Evolutionary conservation across 2,797 vertebrate species (phyloP).

Genomic region (Alfaro cultratus): DNA sequence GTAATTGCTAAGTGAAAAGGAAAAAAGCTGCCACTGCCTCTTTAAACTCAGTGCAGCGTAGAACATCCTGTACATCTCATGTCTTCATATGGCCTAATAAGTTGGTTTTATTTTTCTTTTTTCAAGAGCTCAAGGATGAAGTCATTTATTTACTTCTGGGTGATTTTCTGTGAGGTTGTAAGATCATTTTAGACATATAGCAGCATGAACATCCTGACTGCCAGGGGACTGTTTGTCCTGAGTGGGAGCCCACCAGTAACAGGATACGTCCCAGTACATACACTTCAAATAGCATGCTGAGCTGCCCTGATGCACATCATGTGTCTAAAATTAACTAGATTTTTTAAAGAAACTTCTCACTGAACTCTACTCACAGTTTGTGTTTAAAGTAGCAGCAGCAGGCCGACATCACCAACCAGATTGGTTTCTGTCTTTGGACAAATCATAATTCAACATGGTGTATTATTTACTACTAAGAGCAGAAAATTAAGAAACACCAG

Average conservation of each 20-base stretch:
- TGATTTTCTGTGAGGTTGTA: not conserved
- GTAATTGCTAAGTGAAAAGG: not conserved
- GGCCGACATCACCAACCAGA: not conserved
- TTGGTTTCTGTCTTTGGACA: not conserved
- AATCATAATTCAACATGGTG: not conserved
- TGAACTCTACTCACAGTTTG: not conserved
- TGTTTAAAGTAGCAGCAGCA: not conserved
- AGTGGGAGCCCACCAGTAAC: constrained; percentile 1
- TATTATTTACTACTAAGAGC: not conserved
- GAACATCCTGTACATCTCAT: not conserved
- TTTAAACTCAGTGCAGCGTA: not conserved
- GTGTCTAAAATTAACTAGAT: constrained; percentile 2
- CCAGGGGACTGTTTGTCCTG: constrained; percentile 1
- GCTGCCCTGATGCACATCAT: not conserved
- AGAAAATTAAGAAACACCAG: not conserved
- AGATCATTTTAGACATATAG: not conserved
- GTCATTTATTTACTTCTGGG: not conserved
- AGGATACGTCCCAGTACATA: not conserved
- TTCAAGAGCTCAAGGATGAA: not conserved
- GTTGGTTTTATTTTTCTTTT: not conserved
- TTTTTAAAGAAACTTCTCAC: not conserved
- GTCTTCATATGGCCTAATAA: not conserved
- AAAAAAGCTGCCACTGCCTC: not conserved
- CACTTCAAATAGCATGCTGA: not conserved
- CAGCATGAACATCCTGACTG: not conserved